Percentiles rank a stretch among this genome's conserved stretches.
Conservation (phyloP, 2,797 vertebrate genomes). For the Tenualosa ilisha region DNA sequence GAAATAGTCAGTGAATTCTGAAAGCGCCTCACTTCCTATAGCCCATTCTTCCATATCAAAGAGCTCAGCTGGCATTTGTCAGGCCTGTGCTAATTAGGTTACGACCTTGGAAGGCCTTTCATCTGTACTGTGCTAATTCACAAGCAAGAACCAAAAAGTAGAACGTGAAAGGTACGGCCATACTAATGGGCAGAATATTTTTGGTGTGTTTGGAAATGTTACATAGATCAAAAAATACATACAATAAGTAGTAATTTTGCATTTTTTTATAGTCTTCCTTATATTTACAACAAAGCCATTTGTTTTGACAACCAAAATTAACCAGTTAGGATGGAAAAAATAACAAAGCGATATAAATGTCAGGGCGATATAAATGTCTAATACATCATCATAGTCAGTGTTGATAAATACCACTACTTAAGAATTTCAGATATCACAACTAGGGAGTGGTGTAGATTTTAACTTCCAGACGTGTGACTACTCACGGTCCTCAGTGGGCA, state of each 20-base stretch:
- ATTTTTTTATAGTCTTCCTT: not conserved
- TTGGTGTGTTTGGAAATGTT: not conserved
- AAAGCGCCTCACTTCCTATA: not conserved
- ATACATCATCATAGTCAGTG: not conserved
- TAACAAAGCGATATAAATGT: not conserved
- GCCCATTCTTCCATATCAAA: not conserved
- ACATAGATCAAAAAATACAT: too few species aligned
- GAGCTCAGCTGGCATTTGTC: not conserved
- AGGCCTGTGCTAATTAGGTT: not conserved
- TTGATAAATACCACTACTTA: not conserved
- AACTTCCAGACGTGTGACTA: constrained; percentile 53
- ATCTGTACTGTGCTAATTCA: not conserved
- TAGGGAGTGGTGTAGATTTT: not conserved
- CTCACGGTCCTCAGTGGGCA: constrained; percentile 96
- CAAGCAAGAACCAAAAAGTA: not conserved
- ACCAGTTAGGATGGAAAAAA: too few species aligned
- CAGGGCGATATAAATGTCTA: not conserved
- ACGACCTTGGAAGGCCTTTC: not conserved
- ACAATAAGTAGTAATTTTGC: not conserved
- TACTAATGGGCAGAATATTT: not conserved
- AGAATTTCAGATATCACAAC: not conserved
- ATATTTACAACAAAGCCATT: not conserved
- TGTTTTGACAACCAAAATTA: too few species aligned
- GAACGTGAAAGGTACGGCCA: not conserved
- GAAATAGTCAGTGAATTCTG: not conserved